Percentiles rank a stretch among this genome's conserved stretches.
phyloP scores from a whole-genome alignment of 2,113 vertebrate genomes.

The Isurus oxyrinchus region DNA sequence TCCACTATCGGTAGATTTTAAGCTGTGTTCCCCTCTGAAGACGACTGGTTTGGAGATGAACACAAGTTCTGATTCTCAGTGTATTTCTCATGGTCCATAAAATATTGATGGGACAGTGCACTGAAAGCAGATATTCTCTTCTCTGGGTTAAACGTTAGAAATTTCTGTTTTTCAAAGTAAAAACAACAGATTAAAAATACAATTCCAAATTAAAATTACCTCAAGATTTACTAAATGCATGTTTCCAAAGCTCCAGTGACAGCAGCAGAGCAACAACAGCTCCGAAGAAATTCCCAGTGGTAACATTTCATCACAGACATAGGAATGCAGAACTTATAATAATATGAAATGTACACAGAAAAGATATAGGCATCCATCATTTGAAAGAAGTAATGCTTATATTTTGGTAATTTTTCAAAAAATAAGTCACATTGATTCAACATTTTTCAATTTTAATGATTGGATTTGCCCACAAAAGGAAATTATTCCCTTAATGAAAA shows the following conservation, averaged over 20 bases:
- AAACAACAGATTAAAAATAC: neutral
- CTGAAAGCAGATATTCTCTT: constrained; percentile 88
- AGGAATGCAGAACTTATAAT: neutral
- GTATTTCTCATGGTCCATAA: constrained; percentile 82
- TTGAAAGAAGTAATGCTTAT: neutral
- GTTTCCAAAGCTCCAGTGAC: neutral
- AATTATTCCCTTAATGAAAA: neutral
- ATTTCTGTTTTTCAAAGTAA: constrained; percentile 68
- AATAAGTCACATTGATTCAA: neutral
- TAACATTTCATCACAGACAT: neutral
- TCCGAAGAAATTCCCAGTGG: neutral
- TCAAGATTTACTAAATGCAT: neutral
- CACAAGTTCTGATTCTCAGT: constrained; percentile 76
- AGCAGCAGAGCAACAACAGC: neutral
- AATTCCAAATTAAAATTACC: neutral
- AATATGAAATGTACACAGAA: neutral
- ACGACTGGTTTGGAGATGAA: constrained; percentile 72
- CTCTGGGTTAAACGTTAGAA: constrained; percentile 85
- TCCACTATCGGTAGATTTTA: constrained; percentile 49
- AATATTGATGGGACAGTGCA: constrained; percentile 89
- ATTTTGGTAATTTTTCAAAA: neutral
- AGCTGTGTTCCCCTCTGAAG: constrained; percentile 76
- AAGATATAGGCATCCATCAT: neutral
- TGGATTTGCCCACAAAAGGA: neutral
- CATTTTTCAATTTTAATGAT: neutral